Percentiles rank a stretch among this genome's conserved stretches.
Conservation (phyloP, 2,113 vertebrate species). For the Isurus oxyrinchus region DNA sequence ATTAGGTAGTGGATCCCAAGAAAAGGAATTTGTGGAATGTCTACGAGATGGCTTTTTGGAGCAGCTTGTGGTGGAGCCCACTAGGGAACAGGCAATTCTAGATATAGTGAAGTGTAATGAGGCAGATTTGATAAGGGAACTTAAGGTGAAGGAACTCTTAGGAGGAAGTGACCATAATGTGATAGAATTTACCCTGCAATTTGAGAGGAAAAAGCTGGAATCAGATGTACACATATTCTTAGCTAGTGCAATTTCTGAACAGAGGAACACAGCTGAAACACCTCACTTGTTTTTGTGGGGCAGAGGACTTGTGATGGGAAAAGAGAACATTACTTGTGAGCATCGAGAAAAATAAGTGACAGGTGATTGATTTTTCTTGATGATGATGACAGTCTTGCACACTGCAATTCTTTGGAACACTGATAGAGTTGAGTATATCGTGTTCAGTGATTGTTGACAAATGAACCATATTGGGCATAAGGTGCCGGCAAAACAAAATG, state of each 20-base stretch:
- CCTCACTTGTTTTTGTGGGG: neutral
- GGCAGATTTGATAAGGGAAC: no score
- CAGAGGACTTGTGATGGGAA: neutral
- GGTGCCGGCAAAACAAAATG: neutral
- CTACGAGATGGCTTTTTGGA: no score
- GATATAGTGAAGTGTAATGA: no score
- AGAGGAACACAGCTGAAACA: neutral
- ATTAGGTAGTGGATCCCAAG: no score
- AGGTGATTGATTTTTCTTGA: neutral
- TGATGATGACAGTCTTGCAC: neutral
- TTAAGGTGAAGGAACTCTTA: no score
- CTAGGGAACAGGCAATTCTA: no score
- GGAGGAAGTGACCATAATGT: no score
- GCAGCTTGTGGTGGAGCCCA: no score
- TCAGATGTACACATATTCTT: neutral
- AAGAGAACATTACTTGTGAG: neutral
- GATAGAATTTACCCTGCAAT: no score
- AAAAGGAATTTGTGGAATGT: no score
- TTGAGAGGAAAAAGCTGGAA: no score
- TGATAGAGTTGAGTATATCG: neutral
- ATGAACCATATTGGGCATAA: neutral
- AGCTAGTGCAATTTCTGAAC: neutral
- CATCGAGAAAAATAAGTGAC: neutral
- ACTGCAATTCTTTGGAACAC: neutral
- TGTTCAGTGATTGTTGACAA: neutral